Evolutionary conservation across 1,140 invertebrate species (phyloP), one percentile per base, ranked within the genome.

Genomic region (Drosophila mauritiana): DNA sequence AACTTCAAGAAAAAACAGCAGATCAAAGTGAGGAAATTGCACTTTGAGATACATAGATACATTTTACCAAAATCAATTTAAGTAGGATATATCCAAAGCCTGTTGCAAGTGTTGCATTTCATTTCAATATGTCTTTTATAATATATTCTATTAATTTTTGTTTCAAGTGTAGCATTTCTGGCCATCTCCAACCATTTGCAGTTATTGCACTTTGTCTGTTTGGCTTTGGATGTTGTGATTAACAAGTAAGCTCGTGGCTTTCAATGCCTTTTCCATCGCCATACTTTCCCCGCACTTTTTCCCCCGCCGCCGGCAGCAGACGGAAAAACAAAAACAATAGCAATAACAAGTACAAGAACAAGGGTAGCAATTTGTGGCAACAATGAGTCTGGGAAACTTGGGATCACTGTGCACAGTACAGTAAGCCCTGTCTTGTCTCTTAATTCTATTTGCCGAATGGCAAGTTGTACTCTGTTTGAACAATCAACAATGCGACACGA

Each of bases 151-250:
- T 22, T 22, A 2, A 22, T 22, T 22, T 22, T n/a, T n/a, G 10
- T 11, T 12, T 10, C 0, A 4, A 52, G 34, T 65, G 59, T 25
- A 3, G 34, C 15, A 20, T 20, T 37, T 20, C 25, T n/a, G 31
- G 31, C 15, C 49, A 51, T 53, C 37, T 17, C 4, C 51, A 34
- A 15, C 67, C 70, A 73, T 73, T 73, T 73, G 55, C 70, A 73
- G 68, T 62, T 62, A 73, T 62, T 73, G 70, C 70, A 73, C 68
- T 55, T 73, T 73, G 56, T 62, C 57, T 56, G 58, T 74, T 63
- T 73, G 55, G 48, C 72, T 73, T 63, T 46, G 55, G 72, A 52
- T 63, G 68, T 74, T 74, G 72, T 56, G 72, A 74, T 74, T 74
- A 74, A 74, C 69, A 73, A 74, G 69, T 74, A 63, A 74, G 69